Evolutionary conservation across 2,113 vertebrate genomes (phyloP).

Genomic region (Trinectes maculatus): DNA sequence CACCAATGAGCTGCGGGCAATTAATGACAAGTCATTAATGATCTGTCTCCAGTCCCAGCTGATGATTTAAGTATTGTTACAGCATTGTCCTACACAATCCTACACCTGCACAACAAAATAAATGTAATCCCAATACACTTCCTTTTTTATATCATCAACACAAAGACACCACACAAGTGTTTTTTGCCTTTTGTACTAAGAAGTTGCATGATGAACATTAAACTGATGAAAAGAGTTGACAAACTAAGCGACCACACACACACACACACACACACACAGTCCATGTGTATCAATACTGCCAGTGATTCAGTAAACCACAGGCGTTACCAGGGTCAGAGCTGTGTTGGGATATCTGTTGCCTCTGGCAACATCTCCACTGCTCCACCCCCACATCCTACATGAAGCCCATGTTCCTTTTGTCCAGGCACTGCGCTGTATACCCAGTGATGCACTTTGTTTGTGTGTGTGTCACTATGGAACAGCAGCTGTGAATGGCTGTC

Average conservation of each 20-base stretch:
- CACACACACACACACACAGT: slow-evolving; percentile 39
- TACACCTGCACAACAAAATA: too few relatives aligned
- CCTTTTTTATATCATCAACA: neutral
- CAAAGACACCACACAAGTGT: too few relatives aligned
- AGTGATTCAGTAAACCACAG: slow-evolving; percentile 71
- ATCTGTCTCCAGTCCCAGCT: too few relatives aligned
- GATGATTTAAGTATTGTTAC: too few relatives aligned
- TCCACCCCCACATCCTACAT: slow-evolving; percentile 58
- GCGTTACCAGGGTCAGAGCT: slow-evolving; percentile 65
- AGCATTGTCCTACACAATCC: too few relatives aligned
- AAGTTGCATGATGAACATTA: neutral
- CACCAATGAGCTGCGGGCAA: too few relatives aligned
- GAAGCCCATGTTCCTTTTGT: slow-evolving; percentile 61
- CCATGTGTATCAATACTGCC: slow-evolving; percentile 71
- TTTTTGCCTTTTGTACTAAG: neutral
- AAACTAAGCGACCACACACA: slow-evolving; percentile 10
- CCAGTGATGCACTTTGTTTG: slow-evolving; percentile 37
- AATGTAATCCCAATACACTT: too few relatives aligned
- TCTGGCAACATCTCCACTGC: slow-evolving; percentile 65
- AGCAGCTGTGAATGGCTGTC: slow-evolving; percentile 29
- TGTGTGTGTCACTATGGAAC: slow-evolving; percentile 46
- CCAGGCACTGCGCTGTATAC: slow-evolving; percentile 43
- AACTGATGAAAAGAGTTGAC: neutral
- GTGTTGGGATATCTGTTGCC: slow-evolving; percentile 75
- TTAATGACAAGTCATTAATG: too few relatives aligned